Evolutionary conservation across 2,113 vertebrate species (phyloP).

Genomic region (Barnardius zonarius): DNA sequence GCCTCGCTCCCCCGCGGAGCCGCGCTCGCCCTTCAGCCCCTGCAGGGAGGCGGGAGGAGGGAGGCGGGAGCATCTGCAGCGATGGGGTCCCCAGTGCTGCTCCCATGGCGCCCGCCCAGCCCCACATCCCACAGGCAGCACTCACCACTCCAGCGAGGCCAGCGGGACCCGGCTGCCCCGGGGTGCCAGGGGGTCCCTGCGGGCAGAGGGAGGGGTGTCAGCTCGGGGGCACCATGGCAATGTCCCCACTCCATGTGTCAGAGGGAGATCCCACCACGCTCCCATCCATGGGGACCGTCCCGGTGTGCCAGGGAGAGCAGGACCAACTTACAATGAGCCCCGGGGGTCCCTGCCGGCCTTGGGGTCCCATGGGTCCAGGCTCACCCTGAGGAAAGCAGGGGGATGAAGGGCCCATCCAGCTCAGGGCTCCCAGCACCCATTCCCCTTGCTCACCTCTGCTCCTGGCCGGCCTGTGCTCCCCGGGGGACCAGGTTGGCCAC

Average conservation of each 20-base stretch:
- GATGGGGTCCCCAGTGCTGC: rapidly evolving
- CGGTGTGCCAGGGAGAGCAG: rapidly evolving
- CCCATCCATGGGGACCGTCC: neutral
- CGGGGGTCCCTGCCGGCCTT: conserved; percentile 86
- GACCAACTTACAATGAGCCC: conserved; percentile 84
- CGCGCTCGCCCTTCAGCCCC: conserved; percentile 90
- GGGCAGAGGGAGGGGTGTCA: neutral
- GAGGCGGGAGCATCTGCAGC: rapidly evolving
- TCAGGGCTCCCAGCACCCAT: neutral
- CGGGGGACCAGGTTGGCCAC: conserved; percentile 83
- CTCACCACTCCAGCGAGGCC: conserved; percentile 87
- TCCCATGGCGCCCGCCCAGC: neutral
- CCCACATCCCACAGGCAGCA: neutral
- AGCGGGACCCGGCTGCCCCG: conserved; percentile 85
- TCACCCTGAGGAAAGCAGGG: conserved; percentile 81
- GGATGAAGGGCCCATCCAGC: rapidly evolving
- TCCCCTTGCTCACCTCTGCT: conserved; percentile 76
- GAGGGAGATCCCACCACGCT: rapidly evolving
- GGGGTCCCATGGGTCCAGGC: conserved; percentile 85
- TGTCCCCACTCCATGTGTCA: rapidly evolving
- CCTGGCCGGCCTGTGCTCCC: conserved; percentile 83
- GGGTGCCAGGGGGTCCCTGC: conserved; percentile 84
- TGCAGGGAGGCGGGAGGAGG: conserved; percentile 18
- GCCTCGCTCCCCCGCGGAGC: conserved; percentile 85
- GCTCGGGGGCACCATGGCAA: rapidly evolving